Evolutionary conservation across 1,140 invertebrate species (phyloP).

Genomic region (Aphidius gifuensis): DNA sequence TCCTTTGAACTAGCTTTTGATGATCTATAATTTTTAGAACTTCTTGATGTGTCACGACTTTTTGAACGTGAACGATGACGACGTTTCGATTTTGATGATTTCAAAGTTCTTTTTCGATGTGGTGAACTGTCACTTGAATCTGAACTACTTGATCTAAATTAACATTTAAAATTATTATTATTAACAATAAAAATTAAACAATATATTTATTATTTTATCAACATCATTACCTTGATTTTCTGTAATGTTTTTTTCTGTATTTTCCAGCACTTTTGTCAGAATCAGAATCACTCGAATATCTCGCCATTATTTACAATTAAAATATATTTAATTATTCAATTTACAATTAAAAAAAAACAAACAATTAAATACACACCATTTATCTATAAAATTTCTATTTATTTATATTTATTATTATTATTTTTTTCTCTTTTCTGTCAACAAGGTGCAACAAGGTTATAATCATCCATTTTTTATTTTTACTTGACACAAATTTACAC

Average conservation of each 20-base stretch:
- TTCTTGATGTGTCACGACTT: constrained; percentile 43
- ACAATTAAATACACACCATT: too few species aligned
- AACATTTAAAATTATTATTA: neutral
- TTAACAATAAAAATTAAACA: constrained; percentile 4
- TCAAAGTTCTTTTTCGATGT: constrained; percentile 42
- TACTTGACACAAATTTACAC: too few species aligned
- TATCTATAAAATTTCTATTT: too few species aligned
- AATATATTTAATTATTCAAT: too few species aligned
- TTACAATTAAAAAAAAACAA: too few species aligned
- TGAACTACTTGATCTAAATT: constrained; percentile 44
- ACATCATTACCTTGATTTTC: constrained; percentile 43
- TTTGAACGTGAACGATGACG: constrained; percentile 44
- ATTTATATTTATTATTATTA: too few species aligned
- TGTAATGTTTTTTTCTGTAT: constrained; percentile 40
- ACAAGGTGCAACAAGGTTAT: too few species aligned
- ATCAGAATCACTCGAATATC: constrained; percentile 50
- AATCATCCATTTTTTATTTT: too few species aligned
- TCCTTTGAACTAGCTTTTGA: constrained; percentile 45
- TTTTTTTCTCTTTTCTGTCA: too few species aligned
- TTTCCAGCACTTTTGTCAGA: constrained; percentile 43
- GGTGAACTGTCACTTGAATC: constrained; percentile 45
- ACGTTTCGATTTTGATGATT: constrained; percentile 43
- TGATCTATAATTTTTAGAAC: constrained; percentile 41
- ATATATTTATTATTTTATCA: constrained; percentile 7
- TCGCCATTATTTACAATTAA: constrained; percentile 37